These are phyloP conservation scores for Argopecten irradians DNA, from an alignment of 1,140 invertebrate species.

Conservation along the genomic window DNA sequence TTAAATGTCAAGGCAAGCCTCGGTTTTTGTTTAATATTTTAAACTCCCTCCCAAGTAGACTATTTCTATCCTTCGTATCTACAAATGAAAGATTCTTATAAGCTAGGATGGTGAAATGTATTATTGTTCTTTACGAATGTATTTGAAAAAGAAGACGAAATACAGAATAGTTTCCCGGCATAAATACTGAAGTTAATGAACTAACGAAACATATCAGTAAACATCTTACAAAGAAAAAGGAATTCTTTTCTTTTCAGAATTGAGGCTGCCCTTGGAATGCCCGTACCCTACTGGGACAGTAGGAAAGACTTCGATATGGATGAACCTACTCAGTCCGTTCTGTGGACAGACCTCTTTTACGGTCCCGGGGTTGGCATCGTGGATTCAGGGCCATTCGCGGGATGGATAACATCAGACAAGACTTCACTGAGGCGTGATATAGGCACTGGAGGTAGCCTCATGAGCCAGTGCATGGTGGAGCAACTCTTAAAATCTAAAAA, in stretches of 20 bases:
- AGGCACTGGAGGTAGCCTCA: not conserved
- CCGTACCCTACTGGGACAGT: conserved; percentile 77
- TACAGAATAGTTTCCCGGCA: no score
- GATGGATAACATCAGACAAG: conserved; percentile 47
- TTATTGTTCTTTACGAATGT: not conserved
- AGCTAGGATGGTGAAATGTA: not conserved
- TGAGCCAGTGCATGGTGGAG: no score
- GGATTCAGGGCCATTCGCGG: conserved; percentile 70
- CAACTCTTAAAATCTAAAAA: no score
- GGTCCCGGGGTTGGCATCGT: conserved; percentile 76
- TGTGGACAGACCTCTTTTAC: conserved; percentile 72
- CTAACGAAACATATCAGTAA: no score
- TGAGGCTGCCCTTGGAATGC: conserved; percentile 63
- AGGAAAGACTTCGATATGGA: conserved; percentile 71
- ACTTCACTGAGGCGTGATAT: conserved; percentile 54
- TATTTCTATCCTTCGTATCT: no score
- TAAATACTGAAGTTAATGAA: no score
- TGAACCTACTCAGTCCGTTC: conserved; percentile 70
- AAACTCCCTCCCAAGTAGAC: no score
- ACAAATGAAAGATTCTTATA: no score
- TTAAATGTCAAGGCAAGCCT: no score
- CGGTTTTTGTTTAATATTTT: no score
- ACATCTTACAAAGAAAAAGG: no score
- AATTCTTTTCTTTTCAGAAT: conserved; percentile 49
- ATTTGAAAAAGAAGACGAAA: no score